Evolutionary conservation across 2,797 vertebrate genomes (phyloP).

Genomic region (Phataginus tetradactyla): DNA sequence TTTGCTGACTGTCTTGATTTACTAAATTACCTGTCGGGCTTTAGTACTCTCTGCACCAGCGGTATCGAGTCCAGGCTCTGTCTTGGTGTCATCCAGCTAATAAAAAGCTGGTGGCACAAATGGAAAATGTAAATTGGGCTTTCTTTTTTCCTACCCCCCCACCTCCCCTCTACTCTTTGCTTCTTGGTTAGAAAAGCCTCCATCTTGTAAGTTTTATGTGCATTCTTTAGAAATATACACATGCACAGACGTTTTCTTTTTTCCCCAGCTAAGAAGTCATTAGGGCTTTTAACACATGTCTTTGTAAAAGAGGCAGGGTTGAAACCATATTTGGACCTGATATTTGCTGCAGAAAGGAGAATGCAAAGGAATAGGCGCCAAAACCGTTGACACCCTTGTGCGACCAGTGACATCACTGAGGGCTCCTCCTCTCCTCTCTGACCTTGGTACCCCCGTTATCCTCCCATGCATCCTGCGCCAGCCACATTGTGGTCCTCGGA

Average conservation of each 20-base stretch:
- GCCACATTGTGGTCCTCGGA: background rate
- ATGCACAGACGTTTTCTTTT: accelerated
- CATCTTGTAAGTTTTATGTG: accelerated
- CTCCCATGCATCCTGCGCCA: background rate
- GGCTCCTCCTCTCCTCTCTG: too few species aligned
- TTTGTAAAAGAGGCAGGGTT: background rate
- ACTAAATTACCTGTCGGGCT: constrained; percentile 81
- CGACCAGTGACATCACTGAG: accelerated
- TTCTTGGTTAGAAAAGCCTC: background rate
- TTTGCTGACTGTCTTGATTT: constrained; percentile 83
- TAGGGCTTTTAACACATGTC: background rate
- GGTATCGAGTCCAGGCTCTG: background rate
- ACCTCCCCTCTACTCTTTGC: accelerated
- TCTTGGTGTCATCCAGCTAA: constrained; percentile 59
- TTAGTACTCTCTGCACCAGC: constrained; percentile 46
- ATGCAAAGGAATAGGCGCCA: accelerated
- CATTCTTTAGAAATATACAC: too few species aligned
- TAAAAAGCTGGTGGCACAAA: constrained; percentile 54
- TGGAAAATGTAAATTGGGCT: constrained; percentile 31
- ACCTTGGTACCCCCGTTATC: accelerated
- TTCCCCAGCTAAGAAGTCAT: background rate
- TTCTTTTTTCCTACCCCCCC: too few species aligned
- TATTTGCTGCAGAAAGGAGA: background rate
- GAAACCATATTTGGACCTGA: too few species aligned
- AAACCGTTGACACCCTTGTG: accelerated